Base-by-base conservation (phyloP, 2,888 invertebrate genomes). In the Pomacea canaliculata region DNA sequence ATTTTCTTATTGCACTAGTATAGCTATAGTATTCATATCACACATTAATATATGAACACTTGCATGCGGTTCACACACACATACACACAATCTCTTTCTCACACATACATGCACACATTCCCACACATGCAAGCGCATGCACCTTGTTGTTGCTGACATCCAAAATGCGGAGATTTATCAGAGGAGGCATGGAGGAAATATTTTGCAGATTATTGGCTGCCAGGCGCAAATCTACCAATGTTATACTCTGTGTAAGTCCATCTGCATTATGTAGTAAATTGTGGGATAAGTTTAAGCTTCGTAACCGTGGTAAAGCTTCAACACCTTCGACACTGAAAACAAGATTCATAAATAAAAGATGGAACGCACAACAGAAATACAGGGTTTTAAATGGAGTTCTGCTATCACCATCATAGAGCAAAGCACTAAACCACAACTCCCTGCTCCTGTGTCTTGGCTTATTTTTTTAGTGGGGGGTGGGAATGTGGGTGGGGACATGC, bases 91-190 rank as follows among this genome's bases (percentile, higher is more conserved):
- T 10, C 70, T 51, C 37, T 37, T 37, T 37, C 37, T 37, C 27
- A 23, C 51, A 70, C 59, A 56, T 23, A 66, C 67, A 66, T 23
- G 23, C 8, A 66, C 19, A 66, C 67, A 66, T 23, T n/a, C 67
- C 16, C 51, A 56, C 51, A 56, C 51, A 13, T 10, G 51, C 51
- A 56, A 10, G 16, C 4, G 7, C 51, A 56, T 16, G 2, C 75
- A 87, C 88, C 81, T 87, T 84, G 70, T 89, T 89, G 79, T 88
- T 86, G 78, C 84, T 88, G 62, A 89, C 65, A 79, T 88, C 84
- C 9, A 89, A 79, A 4, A 86, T 80, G 71, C 84, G 81, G 46
- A 89, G 80, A 71, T 83, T 85, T 71, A 83, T 82, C 71, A 87
- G 74, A 70, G 85, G 85, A 7, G 88, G 88, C 82, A 89, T 83